Evolutionary conservation across 2,113 vertebrate species (phyloP).

Genomic region (Thamnophis sirtalis): DNA sequence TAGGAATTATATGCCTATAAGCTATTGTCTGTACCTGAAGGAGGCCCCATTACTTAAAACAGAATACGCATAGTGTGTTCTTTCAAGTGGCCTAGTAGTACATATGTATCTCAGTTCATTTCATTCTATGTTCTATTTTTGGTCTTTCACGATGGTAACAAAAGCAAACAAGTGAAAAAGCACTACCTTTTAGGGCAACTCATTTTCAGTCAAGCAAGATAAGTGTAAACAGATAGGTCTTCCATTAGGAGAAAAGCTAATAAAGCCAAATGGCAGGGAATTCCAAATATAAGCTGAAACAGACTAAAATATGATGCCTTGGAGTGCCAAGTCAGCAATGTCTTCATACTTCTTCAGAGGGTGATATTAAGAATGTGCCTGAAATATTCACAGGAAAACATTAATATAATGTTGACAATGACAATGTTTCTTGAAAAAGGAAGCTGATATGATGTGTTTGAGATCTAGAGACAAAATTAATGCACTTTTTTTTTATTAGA

Average conservation of each 20-base stretch:
- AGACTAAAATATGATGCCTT: not conserved
- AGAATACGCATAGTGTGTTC: not conserved
- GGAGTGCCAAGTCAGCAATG: slow-evolving; percentile 5
- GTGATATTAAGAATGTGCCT: not conserved
- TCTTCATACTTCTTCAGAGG: not conserved
- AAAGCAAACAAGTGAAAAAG: slow-evolving; percentile 1
- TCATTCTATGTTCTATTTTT: slow-evolving; percentile 12
- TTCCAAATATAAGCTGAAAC: not conserved
- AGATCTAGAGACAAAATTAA: not conserved
- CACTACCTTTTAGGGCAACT: not conserved
- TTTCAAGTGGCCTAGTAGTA: not conserved
- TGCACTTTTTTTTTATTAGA: not conserved
- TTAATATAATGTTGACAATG: not conserved
- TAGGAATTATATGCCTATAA: not conserved
- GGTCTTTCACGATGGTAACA: not conserved
- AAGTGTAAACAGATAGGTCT: slow-evolving; percentile 26
- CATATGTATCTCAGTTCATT: not conserved
- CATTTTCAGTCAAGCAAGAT: slow-evolving; percentile 8
- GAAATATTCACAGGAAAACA: not conserved
- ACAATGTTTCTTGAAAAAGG: not conserved
- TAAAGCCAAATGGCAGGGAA: slow-evolving; percentile 21
- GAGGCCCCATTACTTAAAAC: not conserved
- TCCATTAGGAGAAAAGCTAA: slow-evolving; percentile 21
- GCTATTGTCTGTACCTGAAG: not conserved
- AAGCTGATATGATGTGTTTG: not conserved